These are phyloP conservation scores for Ptychadena robeensis DNA, from an alignment of 2,797 vertebrate species.

Conservation along the genomic window DNA sequence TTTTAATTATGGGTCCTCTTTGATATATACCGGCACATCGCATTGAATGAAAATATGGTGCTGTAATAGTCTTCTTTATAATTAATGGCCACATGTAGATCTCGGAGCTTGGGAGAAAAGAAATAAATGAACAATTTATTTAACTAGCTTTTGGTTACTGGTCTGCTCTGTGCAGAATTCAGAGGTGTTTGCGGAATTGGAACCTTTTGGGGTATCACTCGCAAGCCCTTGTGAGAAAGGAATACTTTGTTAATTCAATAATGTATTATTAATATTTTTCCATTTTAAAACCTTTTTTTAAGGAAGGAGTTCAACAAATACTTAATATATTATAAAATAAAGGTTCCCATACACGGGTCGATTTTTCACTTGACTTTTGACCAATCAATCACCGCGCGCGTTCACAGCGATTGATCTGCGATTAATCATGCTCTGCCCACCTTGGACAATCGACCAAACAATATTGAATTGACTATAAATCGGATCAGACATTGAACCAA, in stretches of 20 bases:
- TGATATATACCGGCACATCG: conserved; percentile 85
- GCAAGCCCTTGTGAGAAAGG: background rate
- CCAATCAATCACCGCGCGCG: no score
- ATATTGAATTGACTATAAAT: no score
- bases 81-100: conserved; percentile 87
- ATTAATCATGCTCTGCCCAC: no score
- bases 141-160: conserved; percentile 84
- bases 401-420: no score
- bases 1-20: conserved; percentile 87
- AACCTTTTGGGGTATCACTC: background rate
- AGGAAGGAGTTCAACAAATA: no score
- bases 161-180: conserved; percentile 81
- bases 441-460: no score
- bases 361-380: no score
- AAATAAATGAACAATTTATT: conserved; percentile 88
- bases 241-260: background rate
- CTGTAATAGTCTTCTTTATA: conserved; percentile 87
- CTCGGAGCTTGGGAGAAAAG: conserved; percentile 82
- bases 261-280: no score
- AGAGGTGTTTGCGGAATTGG: conserved; percentile 71
- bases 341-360: no score
- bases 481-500: no score
- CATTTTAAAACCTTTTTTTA: no score
- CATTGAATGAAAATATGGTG: conserved; percentile 88
- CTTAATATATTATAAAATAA: no score